A percentile compares a stretch with the other conserved stretches of the same genome.
These are phyloP conservation scores for Coptodon bakossiorum DNA, from an alignment of 2,113 vertebrate species.

Conservation along the genomic window DNA sequence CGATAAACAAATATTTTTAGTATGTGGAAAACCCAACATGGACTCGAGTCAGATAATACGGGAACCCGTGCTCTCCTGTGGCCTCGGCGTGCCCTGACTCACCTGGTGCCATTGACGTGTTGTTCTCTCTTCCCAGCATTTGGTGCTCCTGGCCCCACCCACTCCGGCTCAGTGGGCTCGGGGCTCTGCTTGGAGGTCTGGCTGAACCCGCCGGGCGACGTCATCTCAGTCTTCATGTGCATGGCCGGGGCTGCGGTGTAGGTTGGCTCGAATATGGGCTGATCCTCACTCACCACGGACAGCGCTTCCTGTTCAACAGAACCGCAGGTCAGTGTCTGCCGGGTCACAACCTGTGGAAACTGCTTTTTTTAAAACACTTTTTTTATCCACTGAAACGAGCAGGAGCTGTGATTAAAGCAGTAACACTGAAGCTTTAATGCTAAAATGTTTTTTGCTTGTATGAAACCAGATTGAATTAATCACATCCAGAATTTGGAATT, in stretches of 20 bases:
- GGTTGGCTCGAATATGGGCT: slow-evolving; percentile 73
- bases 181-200: slow-evolving; percentile 68
- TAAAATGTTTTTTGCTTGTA: not conserved
- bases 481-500: not conserved
- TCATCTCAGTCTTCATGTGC: slow-evolving; percentile 76
- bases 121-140: slow-evolving; percentile 67
- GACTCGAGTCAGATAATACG: not conserved
- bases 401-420: not conserved
- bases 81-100: slow-evolving; percentile 17
- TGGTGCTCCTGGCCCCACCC: slow-evolving; percentile 41
- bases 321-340: slow-evolving; percentile 17
- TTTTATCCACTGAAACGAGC: not conserved
- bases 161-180: slow-evolving; percentile 66
- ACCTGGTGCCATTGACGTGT: slow-evolving; percentile 79
- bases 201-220: slow-evolving; percentile 56
- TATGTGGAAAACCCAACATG: not conserved
- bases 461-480: not conserved
- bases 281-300: slow-evolving; percentile 78
- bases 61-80: not conserved
- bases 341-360: slow-evolving; percentile 1
- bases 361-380: not conserved
- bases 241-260: slow-evolving; percentile 64
- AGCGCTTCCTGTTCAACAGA: slow-evolving; percentile 74
- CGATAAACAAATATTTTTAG: not conserved
- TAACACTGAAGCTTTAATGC: rapidly evolving